phyloP scores from a whole-genome alignment of 1,140 invertebrate genomes.

The Drosophila takahashii region DNA sequence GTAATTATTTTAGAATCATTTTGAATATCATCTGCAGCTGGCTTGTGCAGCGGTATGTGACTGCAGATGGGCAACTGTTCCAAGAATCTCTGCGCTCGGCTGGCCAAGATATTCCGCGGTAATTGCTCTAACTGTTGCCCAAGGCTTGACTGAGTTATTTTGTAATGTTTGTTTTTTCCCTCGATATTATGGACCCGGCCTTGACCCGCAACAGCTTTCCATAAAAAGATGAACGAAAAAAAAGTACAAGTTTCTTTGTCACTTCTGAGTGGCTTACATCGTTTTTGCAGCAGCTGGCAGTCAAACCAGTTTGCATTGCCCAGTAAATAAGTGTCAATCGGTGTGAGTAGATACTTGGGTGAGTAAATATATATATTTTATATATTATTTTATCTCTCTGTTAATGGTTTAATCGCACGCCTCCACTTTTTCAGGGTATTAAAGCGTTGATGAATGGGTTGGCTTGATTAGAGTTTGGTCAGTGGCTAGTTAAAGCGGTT shows the following conservation, averaged over 20 bases:
- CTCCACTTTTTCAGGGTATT: conserved; percentile 38
- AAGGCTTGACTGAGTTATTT: conserved; percentile 9
- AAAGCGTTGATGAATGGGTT: conserved; percentile 52
- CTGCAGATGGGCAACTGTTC: conserved; percentile 43
- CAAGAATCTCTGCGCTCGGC: conserved; percentile 46
- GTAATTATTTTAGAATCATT: conserved; percentile 77
- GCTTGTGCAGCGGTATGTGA: conserved; percentile 55
- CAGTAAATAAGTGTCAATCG: conserved; percentile 27
- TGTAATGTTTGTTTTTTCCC: conserved; percentile 17
- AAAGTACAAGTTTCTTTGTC: conserved; percentile 54
- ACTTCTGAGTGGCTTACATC: conserved; percentile 41
- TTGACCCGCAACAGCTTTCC: conserved; percentile 63
- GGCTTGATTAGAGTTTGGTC: conserved; percentile 39
- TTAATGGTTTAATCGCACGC: conserved; percentile 45
- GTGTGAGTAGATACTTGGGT: conserved; percentile 14
- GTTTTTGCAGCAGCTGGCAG: conserved; percentile 39
- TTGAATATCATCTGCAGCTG: conserved; percentile 60
- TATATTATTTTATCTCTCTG: conserved; percentile 25
- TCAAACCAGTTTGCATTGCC: conserved; percentile 41
- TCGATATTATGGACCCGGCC: conserved; percentile 35
- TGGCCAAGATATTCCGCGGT: conserved; percentile 16
- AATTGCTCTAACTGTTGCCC: conserved; percentile 45
- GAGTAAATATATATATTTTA: conserved; percentile 14
- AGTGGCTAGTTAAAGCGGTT: conserved; percentile 52
- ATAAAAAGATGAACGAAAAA: conserved; percentile 43